Evolutionary conservation across 1,140 invertebrate species (phyloP).

Genomic region (Drosophila prosaltans): DNA sequence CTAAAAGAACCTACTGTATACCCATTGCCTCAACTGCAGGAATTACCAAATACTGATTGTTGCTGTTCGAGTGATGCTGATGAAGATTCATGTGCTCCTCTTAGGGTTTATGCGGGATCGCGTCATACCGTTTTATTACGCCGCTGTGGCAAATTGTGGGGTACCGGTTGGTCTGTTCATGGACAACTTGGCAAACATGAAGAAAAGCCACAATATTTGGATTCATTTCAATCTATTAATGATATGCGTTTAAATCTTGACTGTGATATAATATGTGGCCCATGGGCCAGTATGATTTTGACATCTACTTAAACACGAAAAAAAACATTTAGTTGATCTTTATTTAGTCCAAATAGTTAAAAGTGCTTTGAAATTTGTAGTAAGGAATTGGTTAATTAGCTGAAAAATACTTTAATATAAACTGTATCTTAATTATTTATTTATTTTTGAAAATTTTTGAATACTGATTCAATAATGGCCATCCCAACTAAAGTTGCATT

Average conservation of each 20-base stretch:
- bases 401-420: no score
- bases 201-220: conserved; percentile 36
- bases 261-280: conserved; percentile 58
- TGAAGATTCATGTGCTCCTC: conserved; percentile 79
- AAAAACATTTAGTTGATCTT: no score
- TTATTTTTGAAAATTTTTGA: no score
- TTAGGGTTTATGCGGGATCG: conserved; percentile 87
- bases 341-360: no score
- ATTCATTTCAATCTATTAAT: conserved; percentile 50
- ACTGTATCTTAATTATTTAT: no score
- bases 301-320: conserved; percentile 5
- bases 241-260: conserved; percentile 3
- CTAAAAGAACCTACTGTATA: conserved; percentile 73
- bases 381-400: no score
- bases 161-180: conserved; percentile 89
- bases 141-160: conserved; percentile 87
- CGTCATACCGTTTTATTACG: conserved; percentile 87
- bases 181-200: conserved; percentile 86
- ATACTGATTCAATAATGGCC: no score
- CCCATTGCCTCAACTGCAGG: conserved; percentile 67
- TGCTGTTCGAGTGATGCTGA: conserved; percentile 82
- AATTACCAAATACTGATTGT: conserved; percentile 64
- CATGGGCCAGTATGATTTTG: conserved; percentile 68
- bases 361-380: no score
- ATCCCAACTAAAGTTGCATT: no score